A percentile compares a stretch with the other conserved stretches of the same genome.
Conservation (phyloP, 2,113 vertebrate genomes). For the Triplophysa dalaica region DNA sequence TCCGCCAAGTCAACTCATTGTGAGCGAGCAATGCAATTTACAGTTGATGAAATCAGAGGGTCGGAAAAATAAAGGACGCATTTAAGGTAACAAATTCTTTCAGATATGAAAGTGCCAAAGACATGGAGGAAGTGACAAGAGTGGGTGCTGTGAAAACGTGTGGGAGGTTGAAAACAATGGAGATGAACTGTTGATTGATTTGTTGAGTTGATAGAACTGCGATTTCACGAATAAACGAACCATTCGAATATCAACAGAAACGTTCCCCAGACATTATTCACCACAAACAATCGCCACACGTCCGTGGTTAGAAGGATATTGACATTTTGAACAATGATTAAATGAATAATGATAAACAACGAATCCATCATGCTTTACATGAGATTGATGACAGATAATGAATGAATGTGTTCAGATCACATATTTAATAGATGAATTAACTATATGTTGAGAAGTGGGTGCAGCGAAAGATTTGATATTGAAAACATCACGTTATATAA, state of each 20-base stretch:
- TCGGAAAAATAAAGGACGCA: not conserved
- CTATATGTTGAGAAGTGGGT: conserved; percentile 23
- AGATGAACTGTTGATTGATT: conserved; percentile 17
- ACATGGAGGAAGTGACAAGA: conserved; percentile 36
- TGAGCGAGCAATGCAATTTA: not conserved
- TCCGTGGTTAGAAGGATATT: not conserved
- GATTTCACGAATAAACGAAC: not conserved
- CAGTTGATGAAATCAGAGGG: conserved; percentile 7
- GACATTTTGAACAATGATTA: not conserved
- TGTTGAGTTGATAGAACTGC: conserved; percentile 2
- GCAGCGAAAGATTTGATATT: conserved; percentile 27
- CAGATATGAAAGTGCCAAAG: conserved; percentile 26
- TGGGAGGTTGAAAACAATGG: conserved; percentile 36
- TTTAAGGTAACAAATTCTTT: conserved; percentile 10
- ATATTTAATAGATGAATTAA: conserved; percentile 20
- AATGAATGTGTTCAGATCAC: not conserved
- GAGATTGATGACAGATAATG: not conserved
- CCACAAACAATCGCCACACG: not conserved
- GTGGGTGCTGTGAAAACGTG: conserved; percentile 18
- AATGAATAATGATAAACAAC: not conserved
- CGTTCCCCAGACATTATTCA: not conserved
- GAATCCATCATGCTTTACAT: no score
- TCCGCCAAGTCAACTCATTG: conserved; percentile 4
- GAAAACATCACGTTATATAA: conserved; percentile 34
- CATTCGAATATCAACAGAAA: conserved; percentile 24